Percentiles rank a stretch among this genome's conserved stretches.
phyloP scores from a whole-genome alignment of 2,888 invertebrate species.

The Polyommatus iphigenia region DNA sequence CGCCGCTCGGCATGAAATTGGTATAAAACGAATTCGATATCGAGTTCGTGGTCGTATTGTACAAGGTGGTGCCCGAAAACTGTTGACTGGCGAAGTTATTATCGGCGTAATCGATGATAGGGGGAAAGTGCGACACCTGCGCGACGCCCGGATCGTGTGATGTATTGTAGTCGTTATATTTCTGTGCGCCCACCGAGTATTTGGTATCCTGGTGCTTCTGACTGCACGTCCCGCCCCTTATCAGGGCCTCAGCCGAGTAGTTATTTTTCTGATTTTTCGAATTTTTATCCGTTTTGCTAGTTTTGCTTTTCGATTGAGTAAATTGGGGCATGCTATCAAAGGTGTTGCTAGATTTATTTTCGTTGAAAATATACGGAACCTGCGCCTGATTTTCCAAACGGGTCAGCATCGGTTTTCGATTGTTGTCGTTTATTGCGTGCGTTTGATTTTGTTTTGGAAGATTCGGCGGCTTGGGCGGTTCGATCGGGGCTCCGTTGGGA shows the following conservation, averaged over 20 bases:
- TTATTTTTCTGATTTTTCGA: conserved; percentile 67
- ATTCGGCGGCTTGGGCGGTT: conserved; percentile 51
- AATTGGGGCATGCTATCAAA: conserved; percentile 63
- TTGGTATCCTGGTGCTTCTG: conserved; percentile 67
- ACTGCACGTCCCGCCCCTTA: conserved; percentile 64
- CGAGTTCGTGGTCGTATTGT: conserved; percentile 71
- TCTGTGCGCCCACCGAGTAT: conserved; percentile 62
- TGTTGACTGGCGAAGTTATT: conserved; percentile 68
- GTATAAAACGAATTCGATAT: conserved; percentile 74
- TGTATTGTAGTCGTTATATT: conserved; percentile 63
- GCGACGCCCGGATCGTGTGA: conserved; percentile 67
- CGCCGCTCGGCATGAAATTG: conserved; percentile 69
- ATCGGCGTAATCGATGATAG: conserved; percentile 70
- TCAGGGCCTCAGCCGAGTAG: conserved; percentile 71
- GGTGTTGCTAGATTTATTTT: conserved; percentile 57
- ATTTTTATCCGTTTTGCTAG: conserved; percentile 62
- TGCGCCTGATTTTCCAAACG: conserved; percentile 63
- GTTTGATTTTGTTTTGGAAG: conserved; percentile 58
- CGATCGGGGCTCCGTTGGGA: conserved; percentile 57
- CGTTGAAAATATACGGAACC: conserved; percentile 65
- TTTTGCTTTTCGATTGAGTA: conserved; percentile 58
- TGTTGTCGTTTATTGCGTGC: conserved; percentile 56
- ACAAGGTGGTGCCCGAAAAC: conserved; percentile 68
- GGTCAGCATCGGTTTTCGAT: conserved; percentile 56
- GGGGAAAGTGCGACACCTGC: conserved; percentile 74